These are phyloP conservation scores for Copsychus sechellarum DNA, from an alignment of 2,113 vertebrate genomes.

Conservation along the genomic window DNA sequence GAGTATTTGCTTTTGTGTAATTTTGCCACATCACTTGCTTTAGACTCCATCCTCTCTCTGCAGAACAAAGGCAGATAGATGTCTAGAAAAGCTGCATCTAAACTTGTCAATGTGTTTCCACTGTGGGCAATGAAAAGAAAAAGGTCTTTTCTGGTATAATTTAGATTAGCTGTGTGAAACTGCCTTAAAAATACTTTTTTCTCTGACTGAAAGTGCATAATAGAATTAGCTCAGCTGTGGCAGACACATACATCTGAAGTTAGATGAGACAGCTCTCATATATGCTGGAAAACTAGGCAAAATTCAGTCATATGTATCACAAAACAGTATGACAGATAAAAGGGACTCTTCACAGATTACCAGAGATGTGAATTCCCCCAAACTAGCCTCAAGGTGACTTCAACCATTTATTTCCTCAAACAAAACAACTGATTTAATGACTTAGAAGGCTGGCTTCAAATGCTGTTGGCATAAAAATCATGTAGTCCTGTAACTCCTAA, in stretches of 20 bases:
- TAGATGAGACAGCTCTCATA: neutral
- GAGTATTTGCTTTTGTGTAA: neutral
- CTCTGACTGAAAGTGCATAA: neutral
- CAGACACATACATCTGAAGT: neutral
- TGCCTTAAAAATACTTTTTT: neutral
- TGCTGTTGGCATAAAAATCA: neutral
- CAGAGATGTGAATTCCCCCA: neutral
- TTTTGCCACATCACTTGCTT: neutral
- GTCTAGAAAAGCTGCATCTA: neutral
- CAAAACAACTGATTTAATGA: constrained; percentile 36
- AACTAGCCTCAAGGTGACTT: constrained; percentile 33
- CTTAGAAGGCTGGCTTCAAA: neutral
- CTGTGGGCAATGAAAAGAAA: neutral
- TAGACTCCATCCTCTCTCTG: neutral
- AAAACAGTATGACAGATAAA: constrained; percentile 5
- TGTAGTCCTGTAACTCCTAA: neutral
- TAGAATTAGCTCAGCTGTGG: neutral
- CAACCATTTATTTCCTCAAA: constrained; percentile 47
- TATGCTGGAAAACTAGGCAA: neutral
- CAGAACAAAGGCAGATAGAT: neutral
- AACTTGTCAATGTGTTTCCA: neutral
- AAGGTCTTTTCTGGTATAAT: neutral
- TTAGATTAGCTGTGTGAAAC: neutral
- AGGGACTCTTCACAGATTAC: neutral
- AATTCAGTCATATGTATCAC: neutral